Conservation (phyloP, 92 coral and sea anemone species). For the Palythoa caribaeorum region DNA sequence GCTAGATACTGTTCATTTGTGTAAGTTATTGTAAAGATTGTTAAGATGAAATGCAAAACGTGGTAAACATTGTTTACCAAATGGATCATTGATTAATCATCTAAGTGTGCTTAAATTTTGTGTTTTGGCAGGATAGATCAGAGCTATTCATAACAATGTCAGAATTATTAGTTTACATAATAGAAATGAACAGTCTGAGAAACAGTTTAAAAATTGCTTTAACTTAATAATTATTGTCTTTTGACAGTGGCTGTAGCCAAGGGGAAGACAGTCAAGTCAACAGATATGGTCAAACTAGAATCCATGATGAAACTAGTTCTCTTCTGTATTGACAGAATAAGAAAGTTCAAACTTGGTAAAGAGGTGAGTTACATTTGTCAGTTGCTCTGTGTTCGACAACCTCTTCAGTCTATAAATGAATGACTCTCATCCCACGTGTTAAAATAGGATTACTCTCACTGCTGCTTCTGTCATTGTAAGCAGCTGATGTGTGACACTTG, state of each 20-base stretch:
- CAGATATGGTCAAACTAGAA: constrained; percentile 91
- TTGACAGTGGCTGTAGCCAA: constrained; percentile 53
- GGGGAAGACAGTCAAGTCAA: constrained; percentile 82
- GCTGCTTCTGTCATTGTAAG: not conserved
- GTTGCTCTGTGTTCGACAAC: not conserved
- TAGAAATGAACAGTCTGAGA: no score
- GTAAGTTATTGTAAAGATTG: no score
- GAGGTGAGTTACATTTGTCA: constrained; percentile 66
- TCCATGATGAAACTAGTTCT: constrained; percentile 91
- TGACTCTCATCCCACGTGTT: not conserved
- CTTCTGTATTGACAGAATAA: constrained; percentile 92
- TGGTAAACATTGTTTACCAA: no score
- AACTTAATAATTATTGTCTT: not conserved
- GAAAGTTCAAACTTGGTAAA: constrained; percentile 92
- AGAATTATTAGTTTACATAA: no score
- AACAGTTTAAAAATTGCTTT: no score
- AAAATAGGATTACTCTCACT: not conserved
- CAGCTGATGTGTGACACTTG: no score
- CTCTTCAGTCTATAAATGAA: not conserved
- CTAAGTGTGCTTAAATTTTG: no score
- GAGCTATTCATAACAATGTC: no score
- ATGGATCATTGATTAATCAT: no score
- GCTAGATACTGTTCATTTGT: no score
- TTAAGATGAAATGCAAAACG: no score
- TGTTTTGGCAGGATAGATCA: no score